Base-by-base conservation (phyloP, 2,797 vertebrate genomes). In the Scyliorhinus canicula region DNA sequence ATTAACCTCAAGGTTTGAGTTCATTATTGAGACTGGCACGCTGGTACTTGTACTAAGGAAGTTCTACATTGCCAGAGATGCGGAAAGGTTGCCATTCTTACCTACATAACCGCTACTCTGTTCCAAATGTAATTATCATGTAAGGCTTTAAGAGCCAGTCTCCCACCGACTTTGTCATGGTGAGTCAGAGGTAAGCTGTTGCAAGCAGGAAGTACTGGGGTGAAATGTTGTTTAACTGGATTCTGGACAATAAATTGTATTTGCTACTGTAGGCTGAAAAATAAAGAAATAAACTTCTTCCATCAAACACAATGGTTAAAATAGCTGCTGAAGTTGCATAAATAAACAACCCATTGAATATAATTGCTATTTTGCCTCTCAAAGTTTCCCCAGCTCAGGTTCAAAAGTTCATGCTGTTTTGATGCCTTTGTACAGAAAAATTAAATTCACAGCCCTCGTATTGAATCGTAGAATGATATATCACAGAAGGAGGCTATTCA, bases 331-430 rank as follows among this genome's bases (percentile, higher is more conserved):
- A 40, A 91, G 60, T 91, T 91, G 88, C 60, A 65, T 50, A 91
- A 82, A 91, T 91, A 91, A 91, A 65, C 88, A 65, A 91, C 44
- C 88, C 40, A 65, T 91, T 91, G 60, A 91, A 91, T 65, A 91
- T 91, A 91, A 91, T 91, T 91, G 44, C 88, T 91, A 91, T 91
- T 91, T 91, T 91, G 88, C n/a, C 85, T 44, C 60, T 65, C 60
- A 63, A 91, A 63, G 88, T 91, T 91, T 65, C 88, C 57, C n/a
- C 88, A 91, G 88, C 40, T 40, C n/a, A 44, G 40, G 88, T 91
- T 91, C 88, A 91, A 91, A 91, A 91, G 88, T 91, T 91, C 60
- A 91, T 44, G 60, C 88, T 91, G n/a, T 91, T 91, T 65, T 65
- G 88, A 91, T 91, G n/a, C n/a, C 55, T 90, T 91, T 91, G 88